phyloP scores from a whole-genome alignment of 2,888 invertebrate species.

The Pachymerium ferrugineum region DNA sequence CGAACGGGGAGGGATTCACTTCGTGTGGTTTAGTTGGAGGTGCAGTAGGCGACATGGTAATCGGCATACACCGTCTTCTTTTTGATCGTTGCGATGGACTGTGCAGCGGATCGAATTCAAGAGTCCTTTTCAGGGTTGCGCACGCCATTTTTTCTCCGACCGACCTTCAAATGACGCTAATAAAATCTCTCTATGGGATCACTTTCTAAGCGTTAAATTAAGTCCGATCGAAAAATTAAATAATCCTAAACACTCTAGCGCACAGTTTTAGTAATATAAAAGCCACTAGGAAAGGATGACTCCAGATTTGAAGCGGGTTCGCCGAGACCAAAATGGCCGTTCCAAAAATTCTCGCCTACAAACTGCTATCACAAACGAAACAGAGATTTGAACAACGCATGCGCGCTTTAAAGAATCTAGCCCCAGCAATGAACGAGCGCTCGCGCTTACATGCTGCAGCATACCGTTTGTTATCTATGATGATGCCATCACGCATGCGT shows the following conservation, averaged over 20 bases:
- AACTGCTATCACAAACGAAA: no score
- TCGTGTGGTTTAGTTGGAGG: conserved; percentile 51
- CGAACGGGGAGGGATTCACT: conserved; percentile 71
- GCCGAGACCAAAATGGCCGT: conserved; percentile 27
- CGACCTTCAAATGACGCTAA: conserved; percentile 23
- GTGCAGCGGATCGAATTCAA: conserved; percentile 89
- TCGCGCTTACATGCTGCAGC: no score
- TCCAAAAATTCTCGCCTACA: background rate
- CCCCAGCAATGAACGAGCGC: no score
- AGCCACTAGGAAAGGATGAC: background rate
- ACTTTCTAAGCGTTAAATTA: background rate
- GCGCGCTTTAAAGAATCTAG: no score
- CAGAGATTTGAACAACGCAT: no score
- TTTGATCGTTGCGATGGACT: conserved; percentile 73
- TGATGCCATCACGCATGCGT: no score
- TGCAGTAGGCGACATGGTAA: conserved; percentile 63
- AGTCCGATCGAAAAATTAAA: background rate
- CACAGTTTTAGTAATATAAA: background rate
- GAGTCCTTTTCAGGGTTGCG: conserved; percentile 89
- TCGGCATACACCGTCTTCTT: conserved; percentile 83
- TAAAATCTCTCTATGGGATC: background rate
- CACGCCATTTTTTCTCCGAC: conserved; percentile 75
- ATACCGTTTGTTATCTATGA: no score
- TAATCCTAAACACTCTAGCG: background rate
- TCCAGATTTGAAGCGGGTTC: background rate